Evolutionary conservation across 2,888 invertebrate genomes (phyloP).

Genomic region (Thecophora atra): DNA sequence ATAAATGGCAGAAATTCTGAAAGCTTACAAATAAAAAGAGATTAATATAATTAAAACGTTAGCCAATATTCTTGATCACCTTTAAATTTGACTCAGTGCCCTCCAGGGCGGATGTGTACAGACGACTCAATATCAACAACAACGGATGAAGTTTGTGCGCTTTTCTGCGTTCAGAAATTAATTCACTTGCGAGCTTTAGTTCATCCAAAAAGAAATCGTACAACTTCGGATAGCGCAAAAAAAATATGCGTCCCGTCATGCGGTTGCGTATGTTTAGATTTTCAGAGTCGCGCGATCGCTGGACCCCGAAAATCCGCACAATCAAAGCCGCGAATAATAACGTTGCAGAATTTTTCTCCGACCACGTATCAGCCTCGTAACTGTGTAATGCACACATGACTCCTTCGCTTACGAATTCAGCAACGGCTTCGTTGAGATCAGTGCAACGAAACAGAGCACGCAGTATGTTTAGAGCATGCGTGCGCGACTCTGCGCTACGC

Average conservation of each 20-base stretch:
- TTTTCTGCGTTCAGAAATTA: constrained; percentile 56
- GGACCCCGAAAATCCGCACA: constrained; percentile 88
- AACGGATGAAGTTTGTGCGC: constrained; percentile 76
- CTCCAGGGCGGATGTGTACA: constrained; percentile 80
- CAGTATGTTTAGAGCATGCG: constrained; percentile 88
- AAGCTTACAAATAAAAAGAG: constrained; percentile 65
- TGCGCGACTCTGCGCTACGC: constrained; percentile 67
- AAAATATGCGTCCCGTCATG: constrained; percentile 83
- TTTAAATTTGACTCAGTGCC: constrained; percentile 75
- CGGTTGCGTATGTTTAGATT: constrained; percentile 72
- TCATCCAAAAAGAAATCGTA: constrained; percentile 70
- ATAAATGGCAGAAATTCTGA: constrained; percentile 74
- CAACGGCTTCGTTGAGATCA: constrained; percentile 77
- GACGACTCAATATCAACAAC: constrained; percentile 78
- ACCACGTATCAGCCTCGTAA: constrained; percentile 80
- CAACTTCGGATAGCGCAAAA: constrained; percentile 71
- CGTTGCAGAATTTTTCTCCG: constrained; percentile 86
- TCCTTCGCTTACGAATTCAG: constrained; percentile 75
- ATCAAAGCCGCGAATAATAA: constrained; percentile 84
- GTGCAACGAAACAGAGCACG: constrained; percentile 82
- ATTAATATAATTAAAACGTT: neutral
- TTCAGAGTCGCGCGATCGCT: constrained; percentile 71
- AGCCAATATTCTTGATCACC: constrained; percentile 63
- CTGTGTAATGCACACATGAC: constrained; percentile 78
- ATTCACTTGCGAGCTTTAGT: constrained; percentile 58